Base-by-base conservation (phyloP, 2,888 invertebrate genomes). In the Stenodema calcarata region DNA sequence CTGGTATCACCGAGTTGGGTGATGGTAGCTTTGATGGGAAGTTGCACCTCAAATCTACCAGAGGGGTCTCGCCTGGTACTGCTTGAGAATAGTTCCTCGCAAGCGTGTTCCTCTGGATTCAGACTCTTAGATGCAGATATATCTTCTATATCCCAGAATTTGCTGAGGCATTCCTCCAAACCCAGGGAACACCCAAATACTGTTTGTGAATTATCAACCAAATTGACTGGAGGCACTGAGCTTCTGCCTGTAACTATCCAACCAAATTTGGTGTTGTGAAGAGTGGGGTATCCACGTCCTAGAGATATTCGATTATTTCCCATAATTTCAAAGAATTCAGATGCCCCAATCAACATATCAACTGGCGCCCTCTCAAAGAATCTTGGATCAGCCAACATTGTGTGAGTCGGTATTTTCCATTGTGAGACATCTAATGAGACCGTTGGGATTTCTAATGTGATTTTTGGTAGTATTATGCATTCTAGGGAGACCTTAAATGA, bases 1-100 rank as follows among this genome's bases (percentile, higher is more conserved):
- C 78, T 75, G 7, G 81, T 87, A n/a, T 88, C 79, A n/a, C 83
- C 87, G n/a, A 87, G 73, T 27, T 87, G 54, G n/a, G 12, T 3
- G 18, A 81, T 9, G 0, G 54, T 50, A 14, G 78, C 35, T 16
- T 54, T 86, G 4, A 89, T 85, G 12, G 88, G 89, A n/a, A 88
- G 70, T 14, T 70, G n/a, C 28, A 85, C 85, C 9, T 28, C 11
- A 44, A 42, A 85, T 73, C 42, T 85, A 16, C 84, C 84, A 6
- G 84, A 84, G 1, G 14, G 0, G 12, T 30, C 41, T 35, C 28
- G 28, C 9, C 12, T 69, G 1, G 82, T 82, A 23, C 69, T 82
- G n/a, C 69, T 41, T 14, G 0, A 7, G 47, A 44, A 82, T 4
- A 62, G 9, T 12, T 28, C 30, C 69, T 80, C 80, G 47, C 80